A percentile compares a stretch with the other conserved stretches of the same genome.
phyloP scores from a whole-genome alignment of 2,888 invertebrate genomes.

The Deroplatys truncata region DNA sequence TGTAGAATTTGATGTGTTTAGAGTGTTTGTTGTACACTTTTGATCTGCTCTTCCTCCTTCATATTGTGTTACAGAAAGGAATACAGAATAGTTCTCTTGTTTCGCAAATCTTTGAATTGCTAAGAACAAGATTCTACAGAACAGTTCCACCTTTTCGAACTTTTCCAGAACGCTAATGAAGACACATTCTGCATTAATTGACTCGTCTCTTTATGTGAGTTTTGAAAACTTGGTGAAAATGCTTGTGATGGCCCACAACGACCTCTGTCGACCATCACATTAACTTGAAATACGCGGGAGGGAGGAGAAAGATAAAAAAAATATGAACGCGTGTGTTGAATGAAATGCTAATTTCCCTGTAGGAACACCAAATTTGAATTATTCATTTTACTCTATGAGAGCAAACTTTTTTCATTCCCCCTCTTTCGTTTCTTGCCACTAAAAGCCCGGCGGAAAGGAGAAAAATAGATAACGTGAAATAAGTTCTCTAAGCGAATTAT shows the following conservation, averaged over 20 bases:
- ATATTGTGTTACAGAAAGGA: too few species aligned
- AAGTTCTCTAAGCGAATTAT: slow-evolving; percentile 15
- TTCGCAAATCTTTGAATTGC: too few species aligned
- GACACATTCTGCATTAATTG: not conserved
- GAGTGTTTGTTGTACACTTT: too few species aligned
- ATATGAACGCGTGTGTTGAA: slow-evolving; percentile 3
- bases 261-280: not conserved
- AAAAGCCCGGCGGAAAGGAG: not conserved
- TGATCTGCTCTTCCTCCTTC: too few species aligned
- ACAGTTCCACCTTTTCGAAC: not conserved
- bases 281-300: not conserved
- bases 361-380: slow-evolving; percentile 15
- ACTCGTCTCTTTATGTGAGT: not conserved
- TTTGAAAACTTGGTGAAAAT: not conserved
- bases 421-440: not conserved
- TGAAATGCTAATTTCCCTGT: slow-evolving; percentile 10
- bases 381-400: slow-evolving; percentile 13
- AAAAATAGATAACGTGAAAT: not conserved
- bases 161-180: not conserved
- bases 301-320: not conserved
- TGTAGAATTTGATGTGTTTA: too few species aligned
- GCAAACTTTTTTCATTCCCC: not conserved
- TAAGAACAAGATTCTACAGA: not conserved
- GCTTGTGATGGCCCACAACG: not conserved
- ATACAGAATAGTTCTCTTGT: too few species aligned